Evolutionary conservation across 2,888 invertebrate genomes (phyloP).

Genomic region (Ceraclea dissimilis): DNA sequence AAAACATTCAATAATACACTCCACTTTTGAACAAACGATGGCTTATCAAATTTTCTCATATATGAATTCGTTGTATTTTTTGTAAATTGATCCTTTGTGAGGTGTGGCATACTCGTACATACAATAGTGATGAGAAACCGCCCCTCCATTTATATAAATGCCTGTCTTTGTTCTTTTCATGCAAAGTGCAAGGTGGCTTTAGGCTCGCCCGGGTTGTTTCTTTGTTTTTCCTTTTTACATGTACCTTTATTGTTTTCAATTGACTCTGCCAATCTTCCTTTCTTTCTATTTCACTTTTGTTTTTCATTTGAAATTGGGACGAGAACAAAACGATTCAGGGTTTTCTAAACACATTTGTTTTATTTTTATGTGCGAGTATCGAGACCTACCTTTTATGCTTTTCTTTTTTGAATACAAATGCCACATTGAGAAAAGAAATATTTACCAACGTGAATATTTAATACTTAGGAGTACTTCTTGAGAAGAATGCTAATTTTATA

Average conservation of each 20-base stretch:
- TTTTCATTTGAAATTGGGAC: background rate
- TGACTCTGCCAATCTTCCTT: slow-evolving; percentile 18
- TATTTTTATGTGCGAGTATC: background rate
- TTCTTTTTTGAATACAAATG: slow-evolving; percentile 1
- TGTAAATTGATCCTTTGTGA: background rate
- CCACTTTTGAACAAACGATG: background rate
- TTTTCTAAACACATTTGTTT: background rate
- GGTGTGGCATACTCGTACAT: background rate
- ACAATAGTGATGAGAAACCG: background rate
- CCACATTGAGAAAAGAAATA: background rate
- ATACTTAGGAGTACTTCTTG: background rate
- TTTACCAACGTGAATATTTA: background rate
- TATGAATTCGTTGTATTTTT: background rate
- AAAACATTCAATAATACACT: too few species aligned
- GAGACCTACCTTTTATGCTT: background rate
- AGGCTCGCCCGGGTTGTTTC: slow-evolving; percentile 15
- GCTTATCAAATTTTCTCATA: background rate
- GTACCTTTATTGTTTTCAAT: slow-evolving; percentile 24
- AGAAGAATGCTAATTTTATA: too few species aligned
- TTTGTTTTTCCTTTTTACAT: slow-evolving; percentile 23
- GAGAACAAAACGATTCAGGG: background rate
- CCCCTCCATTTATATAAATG: background rate
- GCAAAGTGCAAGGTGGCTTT: slow-evolving; percentile 20
- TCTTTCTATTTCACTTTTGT: slow-evolving; percentile 5
- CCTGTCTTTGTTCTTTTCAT: slow-evolving; percentile 20